These are phyloP conservation scores for Notodonta dromedarius DNA, from an alignment of 2,888 invertebrate genomes.

Conservation along the genomic window DNA sequence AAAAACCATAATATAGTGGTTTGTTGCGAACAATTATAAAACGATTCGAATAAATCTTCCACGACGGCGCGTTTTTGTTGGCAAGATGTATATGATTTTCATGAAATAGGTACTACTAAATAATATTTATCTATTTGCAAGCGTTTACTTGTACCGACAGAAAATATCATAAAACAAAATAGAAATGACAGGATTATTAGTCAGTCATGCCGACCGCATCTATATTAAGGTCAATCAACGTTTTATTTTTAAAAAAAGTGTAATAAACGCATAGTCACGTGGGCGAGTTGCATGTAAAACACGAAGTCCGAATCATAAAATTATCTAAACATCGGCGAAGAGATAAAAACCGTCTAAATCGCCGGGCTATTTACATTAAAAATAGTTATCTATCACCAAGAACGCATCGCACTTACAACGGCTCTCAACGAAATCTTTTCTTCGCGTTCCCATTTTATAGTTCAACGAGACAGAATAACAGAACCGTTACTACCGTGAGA, in stretches of 20 bases:
- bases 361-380: slow-evolving; percentile 43
- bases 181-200: slow-evolving; percentile 32
- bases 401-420: slow-evolving; percentile 34
- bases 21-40: slow-evolving; percentile 15
- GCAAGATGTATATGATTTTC: slow-evolving; percentile 23
- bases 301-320: slow-evolving; percentile 33
- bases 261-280: slow-evolving; percentile 23
- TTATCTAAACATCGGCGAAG: slow-evolving; percentile 30
- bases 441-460: slow-evolving; percentile 40
- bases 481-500: slow-evolving; percentile 35
- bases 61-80: slow-evolving; percentile 15
- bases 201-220: slow-evolving; percentile 26
- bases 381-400: slow-evolving; percentile 47
- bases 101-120: slow-evolving; percentile 19
- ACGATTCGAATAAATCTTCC: slow-evolving; percentile 25
- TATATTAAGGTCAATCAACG: slow-evolving; percentile 28
- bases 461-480: slow-evolving; percentile 38
- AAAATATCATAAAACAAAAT: slow-evolving; percentile 27
- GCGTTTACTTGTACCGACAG: slow-evolving; percentile 11
- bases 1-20: not conserved
- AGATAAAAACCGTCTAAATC: slow-evolving; percentile 35
- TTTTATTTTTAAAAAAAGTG: slow-evolving; percentile 16
- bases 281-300: slow-evolving; percentile 26
- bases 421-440: slow-evolving; percentile 40
- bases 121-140: slow-evolving; percentile 19